Evolutionary conservation across 2,113 vertebrate genomes (phyloP).

Genomic region (Rhea americana): DNA sequence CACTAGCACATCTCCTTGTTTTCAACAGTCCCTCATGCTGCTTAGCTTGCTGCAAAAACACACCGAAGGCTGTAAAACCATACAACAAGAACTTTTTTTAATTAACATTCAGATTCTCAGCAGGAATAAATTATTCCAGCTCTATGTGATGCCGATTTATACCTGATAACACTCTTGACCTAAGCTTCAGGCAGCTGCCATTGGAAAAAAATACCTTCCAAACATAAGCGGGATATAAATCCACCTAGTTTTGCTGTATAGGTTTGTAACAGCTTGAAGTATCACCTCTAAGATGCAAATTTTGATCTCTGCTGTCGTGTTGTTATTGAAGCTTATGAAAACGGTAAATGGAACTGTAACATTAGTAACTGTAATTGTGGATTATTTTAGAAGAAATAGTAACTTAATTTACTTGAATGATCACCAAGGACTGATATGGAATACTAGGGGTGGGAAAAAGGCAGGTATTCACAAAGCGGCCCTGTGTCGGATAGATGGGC

Average conservation of each 20-base stretch:
- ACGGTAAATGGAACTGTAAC: neutral
- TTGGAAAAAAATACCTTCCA: neutral
- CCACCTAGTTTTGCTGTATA: fast-evolving
- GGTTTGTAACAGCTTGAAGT: neutral
- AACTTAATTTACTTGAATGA: fast-evolving
- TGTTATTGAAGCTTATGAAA: fast-evolving
- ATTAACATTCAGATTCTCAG: neutral
- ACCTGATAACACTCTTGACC: neutral
- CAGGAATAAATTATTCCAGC: neutral
- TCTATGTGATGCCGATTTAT: neutral
- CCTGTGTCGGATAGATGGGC: fast-evolving
- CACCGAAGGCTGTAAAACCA: neutral
- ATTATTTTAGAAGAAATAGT: neutral
- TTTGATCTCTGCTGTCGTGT: no score
- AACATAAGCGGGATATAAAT: fast-evolving
- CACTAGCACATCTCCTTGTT: neutral
- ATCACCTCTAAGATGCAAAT: fast-evolving
- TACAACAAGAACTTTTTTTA: neutral
- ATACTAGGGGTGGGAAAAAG: fast-evolving
- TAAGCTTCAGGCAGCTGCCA: neutral
- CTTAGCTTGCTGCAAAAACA: neutral
- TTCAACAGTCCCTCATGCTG: neutral
- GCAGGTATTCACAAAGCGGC: neutral
- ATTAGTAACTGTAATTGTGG: fast-evolving
- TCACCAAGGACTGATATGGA: fast-evolving